A percentile compares a stretch with the other conserved stretches of the same genome.
Evolutionary conservation across 2,113 vertebrate genomes (phyloP).

Genomic region (Callorhinus ursinus): DNA sequence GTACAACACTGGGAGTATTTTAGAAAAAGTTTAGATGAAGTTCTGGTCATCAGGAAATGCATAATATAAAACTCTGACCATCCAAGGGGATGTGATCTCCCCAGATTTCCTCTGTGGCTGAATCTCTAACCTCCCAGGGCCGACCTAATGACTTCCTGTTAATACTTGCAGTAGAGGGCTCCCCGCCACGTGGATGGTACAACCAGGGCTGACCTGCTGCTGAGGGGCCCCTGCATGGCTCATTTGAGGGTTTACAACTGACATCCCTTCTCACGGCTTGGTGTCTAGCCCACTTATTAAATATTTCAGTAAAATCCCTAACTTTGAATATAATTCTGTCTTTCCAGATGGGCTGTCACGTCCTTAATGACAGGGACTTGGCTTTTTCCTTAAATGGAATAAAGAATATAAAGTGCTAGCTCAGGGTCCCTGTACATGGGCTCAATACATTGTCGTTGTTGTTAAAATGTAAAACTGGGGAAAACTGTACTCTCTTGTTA

Average conservation of each 20-base stretch:
- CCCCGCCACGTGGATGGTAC: fast-evolving
- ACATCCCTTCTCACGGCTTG: not conserved
- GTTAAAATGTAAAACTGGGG: not conserved
- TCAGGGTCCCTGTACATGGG: not conserved
- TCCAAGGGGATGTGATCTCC: not conserved
- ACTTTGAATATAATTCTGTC: not conserved
- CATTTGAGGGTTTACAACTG: not conserved
- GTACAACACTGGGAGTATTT: not conserved
- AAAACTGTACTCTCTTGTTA: not conserved
- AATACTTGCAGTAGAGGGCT: fast-evolving
- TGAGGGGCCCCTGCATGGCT: not conserved
- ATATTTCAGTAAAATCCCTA: not conserved
- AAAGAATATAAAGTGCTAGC: not conserved
- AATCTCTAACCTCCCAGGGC: not conserved
- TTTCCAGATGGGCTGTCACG: not conserved
- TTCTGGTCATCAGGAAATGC: not conserved
- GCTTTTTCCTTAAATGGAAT: not conserved
- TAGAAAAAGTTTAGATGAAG: not conserved
- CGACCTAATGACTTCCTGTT: not conserved
- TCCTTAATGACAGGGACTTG: not conserved
- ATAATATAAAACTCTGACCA: not conserved
- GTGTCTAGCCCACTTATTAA: not conserved
- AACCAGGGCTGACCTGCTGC: not conserved
- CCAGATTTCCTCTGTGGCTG: not conserved
- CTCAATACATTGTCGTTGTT: not conserved